Evolutionary conservation across 2,888 invertebrate species (phyloP).

Genomic region (Eupithecia centaureata): DNA sequence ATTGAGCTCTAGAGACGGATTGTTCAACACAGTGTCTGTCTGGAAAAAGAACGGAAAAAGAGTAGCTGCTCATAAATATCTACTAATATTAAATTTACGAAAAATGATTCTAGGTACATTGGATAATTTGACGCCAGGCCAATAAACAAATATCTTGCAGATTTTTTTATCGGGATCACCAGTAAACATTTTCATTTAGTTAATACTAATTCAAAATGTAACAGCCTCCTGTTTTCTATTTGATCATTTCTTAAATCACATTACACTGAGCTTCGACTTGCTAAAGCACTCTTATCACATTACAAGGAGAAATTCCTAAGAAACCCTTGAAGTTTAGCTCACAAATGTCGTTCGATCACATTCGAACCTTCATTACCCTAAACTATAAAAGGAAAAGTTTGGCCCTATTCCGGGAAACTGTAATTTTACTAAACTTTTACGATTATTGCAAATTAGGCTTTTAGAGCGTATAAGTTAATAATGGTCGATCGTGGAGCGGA

Average conservation of each 20-base stretch:
- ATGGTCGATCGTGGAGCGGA: slow-evolving; percentile 15
- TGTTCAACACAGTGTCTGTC: slow-evolving; percentile 38
- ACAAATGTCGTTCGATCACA: slow-evolving; percentile 50
- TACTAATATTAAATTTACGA: background rate
- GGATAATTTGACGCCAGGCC: background rate
- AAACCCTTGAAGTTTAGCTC: slow-evolving; percentile 49
- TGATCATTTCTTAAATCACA: no score
- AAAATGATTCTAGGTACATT: no score
- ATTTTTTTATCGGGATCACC: background rate
- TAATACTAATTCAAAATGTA: background rate
- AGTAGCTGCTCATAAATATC: slow-evolving; percentile 22
- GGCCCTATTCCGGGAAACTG: slow-evolving; percentile 43
- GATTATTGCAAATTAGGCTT: slow-evolving; percentile 48
- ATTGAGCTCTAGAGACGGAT: slow-evolving; percentile 34
- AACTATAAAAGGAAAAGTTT: slow-evolving; percentile 52
- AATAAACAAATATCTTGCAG: background rate
- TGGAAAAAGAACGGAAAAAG: no score
- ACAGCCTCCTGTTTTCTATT: slow-evolving; percentile 8
- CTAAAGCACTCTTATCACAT: no score
- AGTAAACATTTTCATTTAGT: background rate
- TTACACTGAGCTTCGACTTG: no score
- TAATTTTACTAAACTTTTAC: slow-evolving; percentile 48
- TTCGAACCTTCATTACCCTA: slow-evolving; percentile 50
- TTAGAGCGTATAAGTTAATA: slow-evolving; percentile 39
- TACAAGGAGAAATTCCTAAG: slow-evolving; percentile 38